Percentiles rank a stretch among this genome's conserved stretches.
Conservation (phyloP, 2,797 vertebrate genomes). For the Alouatta caraya region DNA sequence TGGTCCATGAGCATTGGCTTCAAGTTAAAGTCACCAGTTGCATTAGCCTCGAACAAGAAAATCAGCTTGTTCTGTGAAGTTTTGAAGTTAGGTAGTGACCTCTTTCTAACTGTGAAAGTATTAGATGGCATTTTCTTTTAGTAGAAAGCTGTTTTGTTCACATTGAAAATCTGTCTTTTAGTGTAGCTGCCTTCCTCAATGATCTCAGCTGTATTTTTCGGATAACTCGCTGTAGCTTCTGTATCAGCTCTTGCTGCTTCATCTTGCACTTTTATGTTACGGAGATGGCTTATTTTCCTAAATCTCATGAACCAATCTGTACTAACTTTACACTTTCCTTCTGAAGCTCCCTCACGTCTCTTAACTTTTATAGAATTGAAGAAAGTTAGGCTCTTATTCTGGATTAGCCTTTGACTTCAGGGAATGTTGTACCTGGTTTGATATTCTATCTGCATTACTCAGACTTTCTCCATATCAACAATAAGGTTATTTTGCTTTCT, state of each 20-base stretch:
- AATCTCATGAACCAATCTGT: background rate
- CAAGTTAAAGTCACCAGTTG: background rate
- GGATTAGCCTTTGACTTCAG: background rate
- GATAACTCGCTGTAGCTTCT: background rate
- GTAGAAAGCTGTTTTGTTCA: background rate
- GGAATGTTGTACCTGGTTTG: background rate
- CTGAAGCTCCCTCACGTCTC: background rate
- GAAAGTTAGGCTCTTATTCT: background rate
- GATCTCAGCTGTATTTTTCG: background rate
- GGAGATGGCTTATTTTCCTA: background rate
- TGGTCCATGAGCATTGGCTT: background rate
- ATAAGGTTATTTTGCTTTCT: background rate
- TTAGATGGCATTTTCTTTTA: background rate
- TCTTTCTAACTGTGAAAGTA: background rate
- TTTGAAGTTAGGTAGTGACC: background rate
- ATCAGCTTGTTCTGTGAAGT: background rate
- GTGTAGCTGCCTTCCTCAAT: background rate
- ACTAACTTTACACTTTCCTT: background rate
- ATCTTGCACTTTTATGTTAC: background rate
- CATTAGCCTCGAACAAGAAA: background rate
- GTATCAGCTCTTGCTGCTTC: background rate
- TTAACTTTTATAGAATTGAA: background rate
- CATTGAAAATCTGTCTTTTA: background rate
- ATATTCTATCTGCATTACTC: background rate
- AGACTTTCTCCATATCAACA: background rate